These are phyloP conservation scores for Drosophila sp. DNA, from an alignment of 1,140 invertebrate species.

Conservation along the genomic window DNA sequence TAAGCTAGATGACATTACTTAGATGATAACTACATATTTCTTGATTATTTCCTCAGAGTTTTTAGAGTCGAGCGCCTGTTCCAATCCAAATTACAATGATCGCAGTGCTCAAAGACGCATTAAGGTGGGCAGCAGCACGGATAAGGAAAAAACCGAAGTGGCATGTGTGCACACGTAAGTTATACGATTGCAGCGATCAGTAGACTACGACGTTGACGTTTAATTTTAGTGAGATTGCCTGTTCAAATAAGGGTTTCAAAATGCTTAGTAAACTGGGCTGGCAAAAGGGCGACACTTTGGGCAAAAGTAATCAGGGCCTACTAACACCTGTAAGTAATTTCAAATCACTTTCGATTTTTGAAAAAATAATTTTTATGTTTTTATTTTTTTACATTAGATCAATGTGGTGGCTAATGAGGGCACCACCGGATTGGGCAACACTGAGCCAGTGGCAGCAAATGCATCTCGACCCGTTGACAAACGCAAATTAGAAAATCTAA, in stretches of 20 bases:
- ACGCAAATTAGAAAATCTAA: constrained; percentile 80
- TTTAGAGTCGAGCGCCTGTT: constrained; percentile 66
- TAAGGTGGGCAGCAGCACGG: constrained; percentile 92
- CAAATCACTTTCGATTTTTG: not conserved
- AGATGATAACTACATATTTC: not conserved
- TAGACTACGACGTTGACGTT: not conserved
- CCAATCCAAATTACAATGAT: constrained; percentile 88
- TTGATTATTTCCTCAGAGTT: constrained; percentile 59
- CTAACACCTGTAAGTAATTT: constrained; percentile 90
- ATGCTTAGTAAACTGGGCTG: constrained; percentile 96
- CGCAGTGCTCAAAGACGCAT: constrained; percentile 90
- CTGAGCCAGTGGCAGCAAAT: constrained; percentile 33
- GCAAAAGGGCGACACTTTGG: constrained; percentile 93
- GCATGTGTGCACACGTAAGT: constrained; percentile 92
- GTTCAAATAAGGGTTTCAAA: constrained; percentile 95
- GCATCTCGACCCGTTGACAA: constrained; percentile 53
- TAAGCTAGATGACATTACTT: constrained; percentile 58
- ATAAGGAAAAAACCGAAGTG: constrained; percentile 92
- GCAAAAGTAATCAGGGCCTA: constrained; percentile 90
- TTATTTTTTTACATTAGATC: constrained; percentile 51
- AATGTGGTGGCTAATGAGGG: constrained; percentile 79
- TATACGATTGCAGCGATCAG: accelerated
- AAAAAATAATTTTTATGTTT: constrained; percentile 23
- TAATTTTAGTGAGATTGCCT: constrained; percentile 88
- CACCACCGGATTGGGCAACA: constrained; percentile 75